These are phyloP conservation scores for Oxyteleia sp. DNA, from an alignment of 2,888 invertebrate species.

Conservation along the genomic window DNA sequence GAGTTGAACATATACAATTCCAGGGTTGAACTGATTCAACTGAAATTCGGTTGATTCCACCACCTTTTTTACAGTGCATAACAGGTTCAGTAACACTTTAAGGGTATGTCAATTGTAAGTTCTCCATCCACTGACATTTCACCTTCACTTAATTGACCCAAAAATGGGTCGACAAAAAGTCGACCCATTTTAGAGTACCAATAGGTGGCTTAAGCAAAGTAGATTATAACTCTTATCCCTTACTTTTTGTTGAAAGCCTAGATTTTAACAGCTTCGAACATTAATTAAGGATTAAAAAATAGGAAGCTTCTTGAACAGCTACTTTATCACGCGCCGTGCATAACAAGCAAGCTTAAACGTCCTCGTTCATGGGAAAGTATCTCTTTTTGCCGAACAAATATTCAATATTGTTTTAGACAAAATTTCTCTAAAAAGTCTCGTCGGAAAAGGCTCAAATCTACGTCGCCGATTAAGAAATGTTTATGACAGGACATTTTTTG, in stretches of 20 bases:
- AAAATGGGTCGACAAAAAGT: no score
- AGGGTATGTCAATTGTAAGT: no score
- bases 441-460: constrained; percentile 27
- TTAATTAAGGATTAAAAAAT: constrained; percentile 46
- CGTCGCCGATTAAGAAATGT: constrained; percentile 53
- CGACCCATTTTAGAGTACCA: constrained; percentile 27
- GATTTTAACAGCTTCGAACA: constrained; percentile 21
- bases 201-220: constrained; percentile 33
- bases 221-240: constrained; percentile 36
- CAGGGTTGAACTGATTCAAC: no score
- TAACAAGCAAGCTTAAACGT: constrained; percentile 9
- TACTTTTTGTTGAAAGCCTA: constrained; percentile 13
- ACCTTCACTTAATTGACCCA: no score
- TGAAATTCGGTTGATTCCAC: no score
- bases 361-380: constrained; percentile 16
- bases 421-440: constrained; percentile 17
- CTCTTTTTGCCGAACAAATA: constrained; percentile 3
- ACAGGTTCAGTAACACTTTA: no score
- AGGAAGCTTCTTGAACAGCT: constrained; percentile 34
- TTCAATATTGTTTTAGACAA: constrained; percentile 58
- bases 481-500: constrained; percentile 39
- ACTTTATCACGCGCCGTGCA: constrained; percentile 36
- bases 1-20: no score
- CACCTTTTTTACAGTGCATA: no score
- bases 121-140: no score